Conservation (phyloP, 2,797 vertebrate species). For the Tokudaia muenninki region DNA sequence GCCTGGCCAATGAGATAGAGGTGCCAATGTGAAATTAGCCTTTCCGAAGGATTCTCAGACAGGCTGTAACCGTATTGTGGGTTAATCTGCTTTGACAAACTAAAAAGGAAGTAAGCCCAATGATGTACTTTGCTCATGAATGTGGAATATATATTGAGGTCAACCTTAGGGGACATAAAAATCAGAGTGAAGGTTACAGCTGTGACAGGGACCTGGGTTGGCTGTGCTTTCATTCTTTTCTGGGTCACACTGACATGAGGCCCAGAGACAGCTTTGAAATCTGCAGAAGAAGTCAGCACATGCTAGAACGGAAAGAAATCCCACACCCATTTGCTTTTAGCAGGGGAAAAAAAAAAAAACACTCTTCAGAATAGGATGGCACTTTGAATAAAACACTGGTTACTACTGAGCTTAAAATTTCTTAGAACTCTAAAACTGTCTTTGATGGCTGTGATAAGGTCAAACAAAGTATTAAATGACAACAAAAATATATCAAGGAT, state of each 20-base stretch:
- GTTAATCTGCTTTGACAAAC: constrained; percentile 85
- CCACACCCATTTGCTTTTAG: constrained; percentile 80
- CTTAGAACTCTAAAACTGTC: constrained; percentile 21
- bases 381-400: constrained; percentile 49
- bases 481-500: constrained; percentile 25
- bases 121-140: constrained; percentile 82
- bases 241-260: constrained; percentile 92
- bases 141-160: constrained; percentile 83
- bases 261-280: constrained; percentile 90
- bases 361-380: neutral
- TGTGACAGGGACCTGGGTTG: constrained; percentile 85
- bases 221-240: constrained; percentile 87
- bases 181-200: constrained; percentile 78
- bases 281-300: constrained; percentile 88
- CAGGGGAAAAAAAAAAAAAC: neutral
- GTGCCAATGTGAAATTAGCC: neutral
- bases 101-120: constrained; percentile 80
- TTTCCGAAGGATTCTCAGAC: neutral
- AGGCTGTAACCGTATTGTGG: constrained; percentile 54
- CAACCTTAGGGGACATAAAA: constrained; percentile 81
- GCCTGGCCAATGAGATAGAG: neutral
- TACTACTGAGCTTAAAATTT: constrained; percentile 35
- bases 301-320: constrained; percentile 87
- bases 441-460: neutral
- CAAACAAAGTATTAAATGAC: constrained; percentile 36